These are phyloP conservation scores for Chelonoidis abingdonii DNA, from an alignment of 2,113 vertebrate species.

Conservation along the genomic window DNA sequence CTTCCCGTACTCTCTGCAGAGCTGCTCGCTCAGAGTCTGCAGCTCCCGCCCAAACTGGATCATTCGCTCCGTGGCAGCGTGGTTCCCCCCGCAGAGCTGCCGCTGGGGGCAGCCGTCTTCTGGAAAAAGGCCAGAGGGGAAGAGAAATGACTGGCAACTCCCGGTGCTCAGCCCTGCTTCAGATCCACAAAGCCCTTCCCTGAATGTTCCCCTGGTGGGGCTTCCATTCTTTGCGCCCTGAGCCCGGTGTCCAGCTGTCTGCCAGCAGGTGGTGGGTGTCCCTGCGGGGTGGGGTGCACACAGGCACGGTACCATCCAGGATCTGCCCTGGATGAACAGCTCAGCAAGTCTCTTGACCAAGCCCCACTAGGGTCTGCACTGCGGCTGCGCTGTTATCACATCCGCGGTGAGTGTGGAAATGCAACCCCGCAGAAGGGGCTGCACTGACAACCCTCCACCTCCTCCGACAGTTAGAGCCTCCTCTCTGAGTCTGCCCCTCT, in stretches of 20 bases:
- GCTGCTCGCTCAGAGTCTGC: slow-evolving; percentile 93
- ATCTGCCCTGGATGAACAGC: neutral
- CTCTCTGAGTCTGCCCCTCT: neutral
- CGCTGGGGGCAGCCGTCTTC: slow-evolving; percentile 89
- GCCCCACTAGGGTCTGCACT: neutral
- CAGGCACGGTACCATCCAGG: neutral
- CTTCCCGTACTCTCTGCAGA: slow-evolving; percentile 94
- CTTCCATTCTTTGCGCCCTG: neutral
- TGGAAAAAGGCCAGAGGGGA: slow-evolving; percentile 52
- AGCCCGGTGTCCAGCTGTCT: neutral
- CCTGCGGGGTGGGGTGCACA: neutral
- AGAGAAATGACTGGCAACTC: neutral
- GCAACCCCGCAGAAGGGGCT: rapidly evolving
- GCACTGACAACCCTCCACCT: rapidly evolving
- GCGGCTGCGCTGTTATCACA: neutral
- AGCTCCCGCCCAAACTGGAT: slow-evolving; percentile 98
- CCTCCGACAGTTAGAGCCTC: neutral
- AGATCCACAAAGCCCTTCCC: neutral
- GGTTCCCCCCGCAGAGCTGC: slow-evolving; percentile 96
- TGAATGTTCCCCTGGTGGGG: neutral
- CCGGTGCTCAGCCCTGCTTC: neutral
- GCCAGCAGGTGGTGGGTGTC: neutral
- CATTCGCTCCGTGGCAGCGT: slow-evolving; percentile 96
- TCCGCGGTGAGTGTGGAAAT: rapidly evolving
- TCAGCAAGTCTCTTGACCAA: neutral